Percentiles rank a stretch among this genome's conserved stretches.
Evolutionary conservation across 2,888 invertebrate species (phyloP).

Genomic region (Nymphalis polychloros): DNA sequence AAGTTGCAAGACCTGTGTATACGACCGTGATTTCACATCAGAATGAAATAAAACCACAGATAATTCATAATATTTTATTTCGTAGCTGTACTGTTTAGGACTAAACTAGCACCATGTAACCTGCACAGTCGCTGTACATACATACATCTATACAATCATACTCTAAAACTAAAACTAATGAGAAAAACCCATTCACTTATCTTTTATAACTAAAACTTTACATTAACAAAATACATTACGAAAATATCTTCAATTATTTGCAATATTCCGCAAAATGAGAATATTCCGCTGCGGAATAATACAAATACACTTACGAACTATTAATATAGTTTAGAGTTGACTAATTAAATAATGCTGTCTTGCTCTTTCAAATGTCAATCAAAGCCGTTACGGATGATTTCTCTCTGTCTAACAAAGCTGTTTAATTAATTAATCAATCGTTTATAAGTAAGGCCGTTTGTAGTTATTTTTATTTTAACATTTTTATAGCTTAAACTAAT

Average conservation of each 20-base stretch:
- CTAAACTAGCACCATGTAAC: slow-evolving; percentile 27
- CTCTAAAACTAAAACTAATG: slow-evolving; percentile 8
- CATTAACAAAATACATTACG: not conserved
- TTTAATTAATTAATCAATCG: too few species aligned
- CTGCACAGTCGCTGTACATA: slow-evolving; percentile 30
- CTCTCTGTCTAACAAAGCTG: too few species aligned
- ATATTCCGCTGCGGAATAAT: not conserved
- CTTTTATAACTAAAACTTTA: not conserved
- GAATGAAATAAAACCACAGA: slow-evolving; percentile 4
- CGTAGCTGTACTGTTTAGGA: slow-evolving; percentile 17
- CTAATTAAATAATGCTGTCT: too few species aligned
- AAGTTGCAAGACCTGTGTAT: too few species aligned
- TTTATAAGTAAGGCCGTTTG: too few species aligned
- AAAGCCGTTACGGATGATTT: too few species aligned
- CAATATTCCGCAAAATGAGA: not conserved
- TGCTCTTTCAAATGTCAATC: too few species aligned
- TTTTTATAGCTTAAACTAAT: too few species aligned
- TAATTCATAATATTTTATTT: slow-evolving; percentile 20
- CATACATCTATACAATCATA: slow-evolving; percentile 41
- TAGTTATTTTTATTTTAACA: too few species aligned
- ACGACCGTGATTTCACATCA: not conserved
- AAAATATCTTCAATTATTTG: not conserved
- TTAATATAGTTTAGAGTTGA: too few species aligned
- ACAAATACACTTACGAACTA: not conserved
- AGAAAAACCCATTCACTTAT: slow-evolving; percentile 3